Evolutionary conservation across 2,888 invertebrate genomes (phyloP).

Genomic region (Macrophya alboannulata): DNA sequence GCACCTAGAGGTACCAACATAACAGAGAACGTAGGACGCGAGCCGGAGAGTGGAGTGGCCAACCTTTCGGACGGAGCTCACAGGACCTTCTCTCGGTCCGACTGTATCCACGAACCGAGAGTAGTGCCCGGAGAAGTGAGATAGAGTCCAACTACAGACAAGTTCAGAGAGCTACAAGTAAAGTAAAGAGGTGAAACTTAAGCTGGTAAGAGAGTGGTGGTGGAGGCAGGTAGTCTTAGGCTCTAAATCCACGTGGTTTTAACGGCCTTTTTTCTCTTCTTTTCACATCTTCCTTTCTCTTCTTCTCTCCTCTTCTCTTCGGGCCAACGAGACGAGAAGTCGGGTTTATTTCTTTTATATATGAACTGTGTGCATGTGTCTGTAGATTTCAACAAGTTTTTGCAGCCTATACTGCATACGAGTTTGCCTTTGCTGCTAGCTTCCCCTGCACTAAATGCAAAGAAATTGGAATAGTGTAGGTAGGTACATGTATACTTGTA

Average conservation of each 20-base stretch:
- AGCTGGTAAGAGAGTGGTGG: background rate
- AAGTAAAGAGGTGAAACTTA: slow-evolving; percentile 19
- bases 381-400: slow-evolving; percentile 3
- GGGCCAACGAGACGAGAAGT: background rate
- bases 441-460: background rate
- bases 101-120: background rate
- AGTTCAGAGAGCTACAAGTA: slow-evolving; percentile 2
- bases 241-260: slow-evolving; percentile 12
- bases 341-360: background rate
- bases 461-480: background rate
- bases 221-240: background rate
- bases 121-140: background rate
- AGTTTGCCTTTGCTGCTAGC: background rate
- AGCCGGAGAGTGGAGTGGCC: background rate
- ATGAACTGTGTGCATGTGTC: background rate
- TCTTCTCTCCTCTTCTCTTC: slow-evolving; percentile 2
- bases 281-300: background rate
- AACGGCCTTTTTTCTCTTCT: background rate
- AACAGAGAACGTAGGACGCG: background rate
- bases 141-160: background rate
- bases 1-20: slow-evolving; percentile 26
- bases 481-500: background rate
- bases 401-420: background rate
- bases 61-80: background rate
- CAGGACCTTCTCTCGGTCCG: slow-evolving; percentile 9